These are phyloP conservation scores for Abramis brama DNA, from an alignment of 2,113 vertebrate genomes.

Conservation along the genomic window DNA sequence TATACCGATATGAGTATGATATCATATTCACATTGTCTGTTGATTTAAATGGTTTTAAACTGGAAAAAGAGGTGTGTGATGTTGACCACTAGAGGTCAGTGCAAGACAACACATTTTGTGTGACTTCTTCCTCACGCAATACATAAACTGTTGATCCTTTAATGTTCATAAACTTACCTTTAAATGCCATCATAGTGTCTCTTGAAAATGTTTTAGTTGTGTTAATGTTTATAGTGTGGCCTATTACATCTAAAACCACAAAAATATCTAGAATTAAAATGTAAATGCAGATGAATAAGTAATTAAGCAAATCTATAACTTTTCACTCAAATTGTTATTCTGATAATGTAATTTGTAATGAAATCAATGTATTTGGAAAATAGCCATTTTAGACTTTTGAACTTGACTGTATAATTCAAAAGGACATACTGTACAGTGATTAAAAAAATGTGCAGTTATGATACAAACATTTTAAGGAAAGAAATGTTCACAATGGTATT, in stretches of 20 bases:
- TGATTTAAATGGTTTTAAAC: neutral
- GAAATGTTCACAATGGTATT: neutral
- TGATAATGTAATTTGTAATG: too few species aligned
- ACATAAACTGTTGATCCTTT: neutral
- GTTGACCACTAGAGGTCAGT: constrained; percentile 52
- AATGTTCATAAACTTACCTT: neutral
- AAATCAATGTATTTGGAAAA: too few species aligned
- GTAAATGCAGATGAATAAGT: too few species aligned
- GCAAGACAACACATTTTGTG: neutral
- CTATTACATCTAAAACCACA: too few species aligned
- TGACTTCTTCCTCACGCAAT: neutral
- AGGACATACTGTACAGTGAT: too few species aligned
- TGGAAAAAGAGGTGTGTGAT: neutral
- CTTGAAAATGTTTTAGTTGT: neutral
- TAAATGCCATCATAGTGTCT: neutral
- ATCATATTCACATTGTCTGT: too few species aligned
- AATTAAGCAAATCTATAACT: too few species aligned
- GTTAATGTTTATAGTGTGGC: too few species aligned
- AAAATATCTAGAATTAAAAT: too few species aligned
- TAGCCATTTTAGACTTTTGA: neutral
- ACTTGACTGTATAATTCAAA: neutral
- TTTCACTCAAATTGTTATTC: too few species aligned
- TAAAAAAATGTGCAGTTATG: neutral
- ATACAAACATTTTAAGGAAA: neutral
- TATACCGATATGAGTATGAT: neutral